Conservation (phyloP, 2,797 vertebrate species). For the Paramormyrops hopkinsi region DNA sequence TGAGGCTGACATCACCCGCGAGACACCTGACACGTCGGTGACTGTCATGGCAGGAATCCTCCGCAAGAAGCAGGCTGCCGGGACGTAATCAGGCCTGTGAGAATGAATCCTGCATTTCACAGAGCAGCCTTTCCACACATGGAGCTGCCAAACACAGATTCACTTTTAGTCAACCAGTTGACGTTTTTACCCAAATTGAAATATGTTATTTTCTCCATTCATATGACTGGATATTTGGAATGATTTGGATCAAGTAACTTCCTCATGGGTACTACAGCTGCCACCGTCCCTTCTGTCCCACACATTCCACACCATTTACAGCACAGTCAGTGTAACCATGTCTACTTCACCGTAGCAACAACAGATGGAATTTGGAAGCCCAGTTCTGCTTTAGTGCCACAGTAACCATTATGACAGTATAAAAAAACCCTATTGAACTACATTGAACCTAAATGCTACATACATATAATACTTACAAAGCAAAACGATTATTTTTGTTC, state of each 20-base stretch:
- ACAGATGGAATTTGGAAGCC: background rate
- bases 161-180: background rate
- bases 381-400: background rate
- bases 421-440: background rate
- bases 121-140: background rate
- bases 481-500: background rate
- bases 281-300: background rate
- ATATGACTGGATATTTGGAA: background rate
- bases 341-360: background rate
- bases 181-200: background rate
- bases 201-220: background rate
- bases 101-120: background rate
- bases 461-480: background rate
- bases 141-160: background rate
- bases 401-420: background rate
- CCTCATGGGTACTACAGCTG: background rate
- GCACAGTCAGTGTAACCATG: background rate
- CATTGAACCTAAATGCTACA: background rate
- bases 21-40: background rate
- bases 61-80: background rate
- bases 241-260: background rate
- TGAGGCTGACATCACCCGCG: background rate
- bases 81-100: background rate
- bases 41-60: background rate
- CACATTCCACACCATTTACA: constrained; percentile 4